Conservation (phyloP, 2,888 invertebrate genomes). For the Pyrocoelia pectoralis region DNA sequence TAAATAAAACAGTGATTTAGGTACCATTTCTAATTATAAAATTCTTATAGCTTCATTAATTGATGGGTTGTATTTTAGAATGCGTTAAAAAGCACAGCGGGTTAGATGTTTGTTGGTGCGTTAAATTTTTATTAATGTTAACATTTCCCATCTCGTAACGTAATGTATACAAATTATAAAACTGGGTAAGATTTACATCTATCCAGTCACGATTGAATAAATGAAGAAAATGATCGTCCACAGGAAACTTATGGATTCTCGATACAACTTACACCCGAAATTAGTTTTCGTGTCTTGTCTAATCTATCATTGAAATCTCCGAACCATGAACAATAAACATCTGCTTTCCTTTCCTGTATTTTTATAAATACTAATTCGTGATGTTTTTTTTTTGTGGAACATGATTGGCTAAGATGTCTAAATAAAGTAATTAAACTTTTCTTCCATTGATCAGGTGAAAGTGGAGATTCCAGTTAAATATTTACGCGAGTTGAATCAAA, state of each 20-base stretch:
- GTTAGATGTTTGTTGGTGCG: constrained; percentile 1
- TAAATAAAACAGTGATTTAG: constrained; percentile 12
- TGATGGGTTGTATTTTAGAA: neutral
- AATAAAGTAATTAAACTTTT: neutral
- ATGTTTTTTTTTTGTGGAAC: neutral
- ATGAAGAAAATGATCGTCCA: neutral
- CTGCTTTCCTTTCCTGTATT: neutral
- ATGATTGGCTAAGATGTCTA: neutral
- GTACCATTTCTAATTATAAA: neutral
- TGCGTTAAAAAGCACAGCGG: neutral
- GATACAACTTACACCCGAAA: constrained; percentile 8
- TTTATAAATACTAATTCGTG: neutral
- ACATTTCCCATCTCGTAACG: neutral
- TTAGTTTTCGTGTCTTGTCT: constrained; percentile 17
- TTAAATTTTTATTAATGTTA: neutral
- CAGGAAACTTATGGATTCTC: neutral
- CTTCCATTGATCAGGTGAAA: no score
- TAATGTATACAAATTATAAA: neutral
- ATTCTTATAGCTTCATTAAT: constrained; percentile 1
- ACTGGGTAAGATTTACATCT: neutral
- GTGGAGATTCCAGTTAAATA: no score
- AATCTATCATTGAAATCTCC: constrained; percentile 24
- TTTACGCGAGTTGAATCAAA: no score
- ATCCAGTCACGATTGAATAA: neutral
- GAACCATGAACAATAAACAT: constrained; percentile 14